phyloP scores from a whole-genome alignment of 2,888 invertebrate species.

The Notodonta ziczac region DNA sequence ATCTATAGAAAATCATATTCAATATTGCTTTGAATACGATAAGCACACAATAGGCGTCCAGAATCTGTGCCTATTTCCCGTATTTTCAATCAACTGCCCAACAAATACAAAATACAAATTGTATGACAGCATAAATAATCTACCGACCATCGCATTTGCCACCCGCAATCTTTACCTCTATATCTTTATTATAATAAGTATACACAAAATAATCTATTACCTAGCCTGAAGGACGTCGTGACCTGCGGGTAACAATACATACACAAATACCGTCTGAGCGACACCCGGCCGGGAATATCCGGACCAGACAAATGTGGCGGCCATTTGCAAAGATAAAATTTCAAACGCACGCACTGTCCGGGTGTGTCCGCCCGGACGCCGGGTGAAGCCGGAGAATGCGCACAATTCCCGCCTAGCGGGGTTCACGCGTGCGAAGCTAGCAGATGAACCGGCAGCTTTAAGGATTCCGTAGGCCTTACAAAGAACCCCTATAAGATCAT shows the following conservation, averaged over 20 bases:
- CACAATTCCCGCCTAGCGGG: not conserved
- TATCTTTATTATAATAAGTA: not conserved
- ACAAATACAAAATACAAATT: not conserved
- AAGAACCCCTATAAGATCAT: no score
- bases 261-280: slow-evolving; percentile 3
- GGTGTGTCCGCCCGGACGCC: not conserved
- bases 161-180: not conserved
- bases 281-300: slow-evolving; percentile 3
- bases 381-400: not conserved
- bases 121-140: not conserved
- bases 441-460: not conserved
- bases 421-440: not conserved
- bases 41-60: not conserved
- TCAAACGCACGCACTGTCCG: slow-evolving; percentile 3
- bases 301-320: slow-evolving; percentile 3
- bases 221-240: not conserved
- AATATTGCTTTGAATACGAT: no score
- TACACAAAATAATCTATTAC: slow-evolving; percentile 3
- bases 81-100: not conserved
- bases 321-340: slow-evolving; percentile 6
- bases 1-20: no score
- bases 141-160: slow-evolving; percentile 5
- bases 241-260: slow-evolving; percentile 4
- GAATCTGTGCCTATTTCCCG: not conserved
- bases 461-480: no score